A percentile compares a stretch with the other conserved stretches of the same genome.
Conservation (phyloP, 2,113 vertebrate genomes). For the Arvicanthis niloticus region DNA sequence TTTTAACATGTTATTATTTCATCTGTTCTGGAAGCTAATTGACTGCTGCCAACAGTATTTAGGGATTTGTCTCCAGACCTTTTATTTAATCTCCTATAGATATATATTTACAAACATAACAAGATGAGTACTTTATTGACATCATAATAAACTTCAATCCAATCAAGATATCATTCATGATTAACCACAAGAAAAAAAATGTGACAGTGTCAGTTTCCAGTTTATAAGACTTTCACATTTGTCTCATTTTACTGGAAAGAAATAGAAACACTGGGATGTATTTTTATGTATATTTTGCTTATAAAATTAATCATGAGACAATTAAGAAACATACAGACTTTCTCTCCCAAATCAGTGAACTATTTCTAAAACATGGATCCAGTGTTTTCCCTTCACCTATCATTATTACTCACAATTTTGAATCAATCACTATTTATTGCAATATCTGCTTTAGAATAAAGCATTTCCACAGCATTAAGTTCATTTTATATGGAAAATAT, state of each 20-base stretch:
- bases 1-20: not conserved
- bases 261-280: not conserved
- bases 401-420: not conserved
- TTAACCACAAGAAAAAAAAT: not conserved
- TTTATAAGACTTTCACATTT: not conserved
- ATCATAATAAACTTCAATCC: not conserved
- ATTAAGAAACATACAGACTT: not conserved
- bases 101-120: not conserved
- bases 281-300: not conserved
- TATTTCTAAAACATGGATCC: not conserved
- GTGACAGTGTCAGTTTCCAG: not conserved
- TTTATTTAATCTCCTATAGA: not conserved
- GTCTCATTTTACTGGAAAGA: not conserved
- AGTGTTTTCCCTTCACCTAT: not conserved
- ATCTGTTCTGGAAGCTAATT: not conserved
- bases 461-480: not conserved
- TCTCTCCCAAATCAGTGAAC: not conserved
- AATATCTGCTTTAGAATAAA: not conserved
- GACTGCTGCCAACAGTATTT: not conserved
- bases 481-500: not conserved
- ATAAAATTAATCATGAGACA: not conserved
- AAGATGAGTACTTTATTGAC: not conserved
- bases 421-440: not conserved
- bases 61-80: accelerated
- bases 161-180: not conserved